A percentile compares a stretch with the other conserved stretches of the same genome.
phyloP scores from a whole-genome alignment of 2,888 invertebrate genomes.

The Eristalinus sepulchralis region DNA sequence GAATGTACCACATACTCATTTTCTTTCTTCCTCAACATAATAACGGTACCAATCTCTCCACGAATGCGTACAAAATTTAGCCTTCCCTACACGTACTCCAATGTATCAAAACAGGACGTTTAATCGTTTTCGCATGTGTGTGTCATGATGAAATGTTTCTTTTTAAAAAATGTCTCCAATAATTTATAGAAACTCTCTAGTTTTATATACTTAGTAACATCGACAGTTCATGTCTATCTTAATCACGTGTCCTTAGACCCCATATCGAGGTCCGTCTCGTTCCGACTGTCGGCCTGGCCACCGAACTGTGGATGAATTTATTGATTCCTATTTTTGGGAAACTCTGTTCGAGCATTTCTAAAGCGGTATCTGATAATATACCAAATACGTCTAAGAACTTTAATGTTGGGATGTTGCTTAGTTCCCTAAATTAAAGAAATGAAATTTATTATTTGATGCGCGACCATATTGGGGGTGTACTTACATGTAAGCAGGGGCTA shows the following conservation, averaged over 20 bases:
- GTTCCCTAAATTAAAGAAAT: constrained; percentile 79
- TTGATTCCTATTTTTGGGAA: constrained; percentile 86
- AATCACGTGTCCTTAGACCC: constrained; percentile 92
- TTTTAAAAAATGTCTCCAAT: constrained; percentile 45
- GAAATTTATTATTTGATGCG: neutral
- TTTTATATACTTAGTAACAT: constrained; percentile 26
- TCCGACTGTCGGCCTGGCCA: constrained; percentile 95
- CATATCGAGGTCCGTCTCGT: constrained; percentile 93
- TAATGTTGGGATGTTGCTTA: constrained; percentile 85
- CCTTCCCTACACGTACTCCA: neutral
- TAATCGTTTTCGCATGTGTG: neutral
- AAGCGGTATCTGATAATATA: constrained; percentile 84
- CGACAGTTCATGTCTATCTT: constrained; percentile 72
- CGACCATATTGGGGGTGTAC: constrained; percentile 75
- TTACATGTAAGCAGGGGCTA: constrained; percentile 87
- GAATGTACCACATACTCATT: neutral
- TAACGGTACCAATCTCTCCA: neutral
- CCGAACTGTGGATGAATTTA: constrained; percentile 90
- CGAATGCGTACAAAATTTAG: constrained; percentile 9
- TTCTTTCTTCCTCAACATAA: neutral
- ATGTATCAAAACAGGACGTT: constrained; percentile 18
- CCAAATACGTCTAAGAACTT: constrained; percentile 92
- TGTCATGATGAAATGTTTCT: constrained; percentile 2
- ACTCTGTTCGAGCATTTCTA: constrained; percentile 82
- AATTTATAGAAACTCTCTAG: constrained; percentile 33